These are phyloP conservation scores for Pectinophora gossypiella DNA, from an alignment of 1,140 invertebrate genomes.

Conservation along the genomic window DNA sequence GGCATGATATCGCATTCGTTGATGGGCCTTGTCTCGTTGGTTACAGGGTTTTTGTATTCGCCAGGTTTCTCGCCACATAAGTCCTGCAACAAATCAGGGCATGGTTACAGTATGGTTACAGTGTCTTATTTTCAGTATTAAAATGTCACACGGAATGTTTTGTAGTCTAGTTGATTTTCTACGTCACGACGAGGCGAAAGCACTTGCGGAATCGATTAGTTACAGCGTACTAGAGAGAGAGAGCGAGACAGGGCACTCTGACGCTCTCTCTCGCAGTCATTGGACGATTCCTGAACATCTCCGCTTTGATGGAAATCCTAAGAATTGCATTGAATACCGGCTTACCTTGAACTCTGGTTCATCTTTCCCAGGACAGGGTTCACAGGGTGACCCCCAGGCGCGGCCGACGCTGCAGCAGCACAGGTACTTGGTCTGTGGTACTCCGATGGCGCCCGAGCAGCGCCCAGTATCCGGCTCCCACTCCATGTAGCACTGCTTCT, in stretches of 20 bases:
- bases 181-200: no score
- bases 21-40: conserved; percentile 84
- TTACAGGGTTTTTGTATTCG: conserved; percentile 85
- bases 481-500: conserved; percentile 86
- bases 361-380: conserved; percentile 80
- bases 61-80: conserved; percentile 83
- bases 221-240: no score
- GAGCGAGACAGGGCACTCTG: no score
- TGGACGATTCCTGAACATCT: no score
- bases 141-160: no score
- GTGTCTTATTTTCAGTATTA: no score
- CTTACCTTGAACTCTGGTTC: not conserved
- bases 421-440: conserved; percentile 87
- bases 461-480: conserved; percentile 80
- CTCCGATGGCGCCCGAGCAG: conserved; percentile 84
- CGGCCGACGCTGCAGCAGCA: conserved; percentile 93
- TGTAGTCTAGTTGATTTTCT: no score
- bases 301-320: no score
- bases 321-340: no score
- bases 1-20: conserved; percentile 90
- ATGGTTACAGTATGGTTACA: not conserved
- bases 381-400: conserved; percentile 89
- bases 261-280: no score
- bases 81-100: not conserved
- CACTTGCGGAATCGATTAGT: no score